Base-by-base conservation (phyloP, 2,888 invertebrate species). In the Agriopis leucophaearia region DNA sequence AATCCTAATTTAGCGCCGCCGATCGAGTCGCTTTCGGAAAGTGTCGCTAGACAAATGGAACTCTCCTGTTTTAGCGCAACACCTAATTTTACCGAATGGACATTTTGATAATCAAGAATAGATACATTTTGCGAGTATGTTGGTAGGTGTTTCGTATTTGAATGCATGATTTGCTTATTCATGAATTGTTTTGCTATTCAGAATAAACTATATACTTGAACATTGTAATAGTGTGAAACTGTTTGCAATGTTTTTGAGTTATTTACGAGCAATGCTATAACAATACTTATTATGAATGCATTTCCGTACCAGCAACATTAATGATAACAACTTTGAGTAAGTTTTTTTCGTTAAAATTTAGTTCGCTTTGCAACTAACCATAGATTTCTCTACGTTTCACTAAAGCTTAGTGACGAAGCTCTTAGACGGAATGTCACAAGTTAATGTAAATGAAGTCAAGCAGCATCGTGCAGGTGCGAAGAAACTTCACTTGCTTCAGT, bases 21-120 rank as follows among this genome's bases (percentile, higher is more conserved):
- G 89, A 92, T 93, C 91, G 91, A 86, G 85, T 83, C 91, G 90
- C 89, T 91, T 89, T 88, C 82, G 83, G 86, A 86, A 91, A 92
- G 88, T 91, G 92, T 92, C 91, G 89, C 90, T 88, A 90, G 90
- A 91, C 88, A 88, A 89, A 88, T 92, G 92, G 92, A 92, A 90
- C 87, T 92, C 88, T 85, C 80, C 84, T 92, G 91, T 91, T 87
- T 81, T 80, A 81, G 78, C 71, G 76, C 74, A 78, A 78, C 79
- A 74, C 76, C 77, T 77, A 75, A 79, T 80, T 79, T 78, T 73
- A 77, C 71, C 69, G 63, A 71, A 69, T 65, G 69, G 63, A 52
- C 64, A 16, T 68, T 68, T 56, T 45, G 56, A 55, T 67, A 73
- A 71, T 60, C 75, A 68, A 57, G 64, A 61, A 64, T 68, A 36